Conservation (phyloP, 2,797 vertebrate species). For the Macropodus opercularis region DNA sequence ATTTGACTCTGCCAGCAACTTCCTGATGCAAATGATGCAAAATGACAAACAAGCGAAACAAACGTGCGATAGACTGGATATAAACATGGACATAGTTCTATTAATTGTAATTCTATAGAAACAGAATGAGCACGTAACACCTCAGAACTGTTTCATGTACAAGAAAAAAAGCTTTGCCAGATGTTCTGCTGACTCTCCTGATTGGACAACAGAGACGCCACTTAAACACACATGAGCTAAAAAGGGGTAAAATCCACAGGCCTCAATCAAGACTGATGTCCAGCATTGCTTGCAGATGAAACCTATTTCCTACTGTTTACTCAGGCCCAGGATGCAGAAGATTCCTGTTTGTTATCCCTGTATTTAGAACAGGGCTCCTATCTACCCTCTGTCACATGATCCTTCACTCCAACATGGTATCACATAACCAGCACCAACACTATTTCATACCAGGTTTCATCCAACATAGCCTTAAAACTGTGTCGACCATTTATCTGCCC, state of each 20-base stretch:
- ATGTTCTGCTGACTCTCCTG: not conserved
- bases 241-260: conserved; percentile 54
- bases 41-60: too few species aligned
- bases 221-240: conserved; percentile 31
- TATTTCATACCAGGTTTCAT: conserved; percentile 47
- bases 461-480: conserved; percentile 32
- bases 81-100: not conserved
- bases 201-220: not conserved
- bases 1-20: too few species aligned
- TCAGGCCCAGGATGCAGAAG: conserved; percentile 51
- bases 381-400: conserved; percentile 40
- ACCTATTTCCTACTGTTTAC: conserved; percentile 71
- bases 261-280: conserved; percentile 71
- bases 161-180: not conserved
- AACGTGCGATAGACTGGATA: too few species aligned
- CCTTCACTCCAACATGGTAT: too few species aligned
- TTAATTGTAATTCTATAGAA: conserved; percentile 1
- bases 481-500: conserved; percentile 45
- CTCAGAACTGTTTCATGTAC: too few species aligned
- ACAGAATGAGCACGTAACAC: not conserved
- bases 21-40: too few species aligned
- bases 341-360: conserved; percentile 70
- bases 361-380: conserved; percentile 34
- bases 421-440: conserved; percentile 36
- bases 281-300: conserved; percentile 76